phyloP scores from a whole-genome alignment of 1,140 invertebrate species.

The Drosophila subpulchrella region DNA sequence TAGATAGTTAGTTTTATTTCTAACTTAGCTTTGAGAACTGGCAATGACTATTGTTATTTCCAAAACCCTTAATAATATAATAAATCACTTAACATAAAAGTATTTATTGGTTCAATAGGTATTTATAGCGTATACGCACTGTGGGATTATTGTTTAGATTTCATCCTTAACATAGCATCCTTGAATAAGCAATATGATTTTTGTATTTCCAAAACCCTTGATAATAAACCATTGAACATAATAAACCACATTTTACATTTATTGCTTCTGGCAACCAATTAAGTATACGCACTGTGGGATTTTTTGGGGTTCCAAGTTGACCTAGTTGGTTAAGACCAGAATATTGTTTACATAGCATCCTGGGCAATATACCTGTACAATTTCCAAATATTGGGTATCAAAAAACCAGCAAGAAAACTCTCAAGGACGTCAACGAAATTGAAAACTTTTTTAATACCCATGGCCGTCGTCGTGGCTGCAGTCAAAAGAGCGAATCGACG shows the following conservation, averaged over 20 bases:
- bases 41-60: no score
- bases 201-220: no score
- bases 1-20: not conserved
- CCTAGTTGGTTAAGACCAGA: no score
- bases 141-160: not conserved
- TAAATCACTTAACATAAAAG: no score
- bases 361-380: no score
- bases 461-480: slow-evolving; percentile 30
- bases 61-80: no score
- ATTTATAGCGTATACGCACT: not conserved
- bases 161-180: no score
- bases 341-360: not conserved
- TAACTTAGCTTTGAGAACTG: no score
- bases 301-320: not conserved
- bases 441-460: slow-evolving; percentile 61
- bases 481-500: slow-evolving; percentile 26
- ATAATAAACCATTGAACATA: no score
- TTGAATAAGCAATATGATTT: no score
- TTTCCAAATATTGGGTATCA: slow-evolving; percentile 4
- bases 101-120: no score
- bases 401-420: slow-evolving; percentile 11
- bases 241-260: no score
- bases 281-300: not conserved
- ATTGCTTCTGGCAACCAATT: not conserved
- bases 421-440: slow-evolving; percentile 35